Percentiles rank a stretch among this genome's conserved stretches.
Evolutionary conservation across 2,113 vertebrate species (phyloP).

Genomic region (Craseonycteris thonglongyai): DNA sequence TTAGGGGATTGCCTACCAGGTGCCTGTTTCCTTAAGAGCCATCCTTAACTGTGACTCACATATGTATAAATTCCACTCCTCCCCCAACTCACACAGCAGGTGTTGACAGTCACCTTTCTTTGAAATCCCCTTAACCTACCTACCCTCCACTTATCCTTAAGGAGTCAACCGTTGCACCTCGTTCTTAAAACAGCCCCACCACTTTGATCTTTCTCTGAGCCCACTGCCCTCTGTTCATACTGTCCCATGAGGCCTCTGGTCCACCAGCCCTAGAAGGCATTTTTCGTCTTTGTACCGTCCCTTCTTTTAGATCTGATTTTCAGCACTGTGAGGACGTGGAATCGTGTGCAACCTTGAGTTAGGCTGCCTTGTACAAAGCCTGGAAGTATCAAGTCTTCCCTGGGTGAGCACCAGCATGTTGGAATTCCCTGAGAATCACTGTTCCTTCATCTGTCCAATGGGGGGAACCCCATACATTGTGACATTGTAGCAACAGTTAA

Average conservation of each 20-base stretch:
- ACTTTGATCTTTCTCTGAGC: not conserved
- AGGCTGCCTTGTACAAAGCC: not conserved
- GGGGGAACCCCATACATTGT: not conserved
- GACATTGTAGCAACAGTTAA: not conserved
- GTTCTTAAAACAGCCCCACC: not conserved
- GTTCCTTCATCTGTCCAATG: not conserved
- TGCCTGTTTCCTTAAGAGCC: not conserved
- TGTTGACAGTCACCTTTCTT: not conserved
- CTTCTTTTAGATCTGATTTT: not conserved
- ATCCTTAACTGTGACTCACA: not conserved
- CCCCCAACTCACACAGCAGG: not conserved
- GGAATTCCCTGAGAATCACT: not conserved
- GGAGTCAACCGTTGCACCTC: not conserved
- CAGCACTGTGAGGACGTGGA: not conserved
- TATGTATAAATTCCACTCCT: too few relatives aligned
- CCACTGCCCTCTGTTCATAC: not conserved
- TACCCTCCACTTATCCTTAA: not conserved
- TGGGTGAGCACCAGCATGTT: not conserved
- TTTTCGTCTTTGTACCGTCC: not conserved
- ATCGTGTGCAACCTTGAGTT: not conserved
- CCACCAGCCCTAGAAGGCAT: not conserved
- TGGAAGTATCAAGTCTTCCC: not conserved
- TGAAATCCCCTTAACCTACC: not conserved
- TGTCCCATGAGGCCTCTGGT: not conserved
- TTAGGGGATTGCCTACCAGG: not conserved